A percentile compares a stretch with the other conserved stretches of the same genome.
Evolutionary conservation across 2,888 invertebrate genomes (phyloP).

Genomic region (Tetropium fuscum): DNA sequence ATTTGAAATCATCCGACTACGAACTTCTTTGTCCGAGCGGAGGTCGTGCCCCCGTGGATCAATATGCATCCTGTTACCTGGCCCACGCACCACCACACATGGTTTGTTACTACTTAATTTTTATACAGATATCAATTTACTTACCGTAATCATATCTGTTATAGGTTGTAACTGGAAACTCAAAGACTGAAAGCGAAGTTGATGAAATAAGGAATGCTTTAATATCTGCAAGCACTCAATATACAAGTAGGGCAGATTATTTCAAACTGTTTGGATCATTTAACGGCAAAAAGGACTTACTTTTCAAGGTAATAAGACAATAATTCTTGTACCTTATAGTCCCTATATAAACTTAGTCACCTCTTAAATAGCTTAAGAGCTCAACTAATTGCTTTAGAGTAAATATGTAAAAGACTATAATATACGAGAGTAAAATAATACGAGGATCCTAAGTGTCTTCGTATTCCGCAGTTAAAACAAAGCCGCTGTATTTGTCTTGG

Average conservation of each 20-base stretch:
- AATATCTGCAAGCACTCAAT: constrained; percentile 70
- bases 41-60: constrained; percentile 68
- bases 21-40: constrained; percentile 75
- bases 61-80: constrained; percentile 73
- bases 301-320: constrained; percentile 70
- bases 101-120: constrained; percentile 53
- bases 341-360: too few relatives aligned
- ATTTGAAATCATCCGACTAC: constrained; percentile 68
- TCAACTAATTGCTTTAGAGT: too few relatives aligned
- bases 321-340: too few relatives aligned
- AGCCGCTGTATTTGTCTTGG: too few relatives aligned
- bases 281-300: constrained; percentile 66
- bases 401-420: too few relatives aligned
- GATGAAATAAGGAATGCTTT: constrained; percentile 75
- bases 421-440: background rate
- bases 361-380: too few relatives aligned
- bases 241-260: constrained; percentile 70
- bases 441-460: background rate
- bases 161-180: constrained; percentile 64
- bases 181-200: constrained; percentile 60
- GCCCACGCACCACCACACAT: constrained; percentile 71
- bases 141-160: background rate
- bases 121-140: background rate
- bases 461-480: too few relatives aligned
- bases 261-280: constrained; percentile 76